These are phyloP conservation scores for Aspidiotus rigidus DNA, from an alignment of 2,888 invertebrate genomes.

Conservation along the genomic window DNA sequence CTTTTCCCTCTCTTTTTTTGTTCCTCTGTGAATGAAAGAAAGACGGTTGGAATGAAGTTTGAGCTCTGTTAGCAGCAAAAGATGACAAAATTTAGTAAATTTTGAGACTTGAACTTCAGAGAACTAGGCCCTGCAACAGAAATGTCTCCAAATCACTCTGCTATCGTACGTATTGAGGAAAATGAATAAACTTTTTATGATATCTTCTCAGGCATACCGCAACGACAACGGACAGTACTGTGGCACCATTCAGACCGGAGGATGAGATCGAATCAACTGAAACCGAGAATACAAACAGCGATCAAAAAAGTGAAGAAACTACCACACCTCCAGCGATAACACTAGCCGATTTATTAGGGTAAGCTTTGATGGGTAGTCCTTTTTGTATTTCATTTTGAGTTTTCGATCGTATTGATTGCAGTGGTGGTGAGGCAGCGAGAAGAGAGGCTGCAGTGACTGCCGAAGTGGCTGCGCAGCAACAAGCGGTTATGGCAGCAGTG, in stretches of 20 bases:
- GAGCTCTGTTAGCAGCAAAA: too few relatives aligned
- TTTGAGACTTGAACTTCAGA: too few relatives aligned
- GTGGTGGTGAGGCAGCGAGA: conserved; percentile 72
- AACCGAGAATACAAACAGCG: conserved; percentile 38
- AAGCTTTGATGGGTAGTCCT: neutral
- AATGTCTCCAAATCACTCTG: too few relatives aligned
- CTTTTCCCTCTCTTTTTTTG: too few relatives aligned
- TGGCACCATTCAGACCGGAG: neutral
- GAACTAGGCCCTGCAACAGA: too few relatives aligned
- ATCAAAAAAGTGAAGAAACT: conserved; percentile 21
- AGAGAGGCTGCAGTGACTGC: conserved; percentile 68
- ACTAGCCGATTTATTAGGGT: conserved; percentile 69
- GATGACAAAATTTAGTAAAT: too few relatives aligned
- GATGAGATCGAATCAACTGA: conserved; percentile 12
- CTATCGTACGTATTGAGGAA: neutral
- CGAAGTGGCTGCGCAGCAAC: conserved; percentile 78
- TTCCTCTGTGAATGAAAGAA: too few relatives aligned
- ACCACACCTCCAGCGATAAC: conserved; percentile 49
- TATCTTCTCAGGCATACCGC: conserved; percentile 3
- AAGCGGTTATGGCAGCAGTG: conserved; percentile 81
- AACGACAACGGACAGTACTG: conserved; percentile 2
- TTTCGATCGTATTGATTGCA: conserved; percentile 37
- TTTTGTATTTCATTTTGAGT: conserved; percentile 3
- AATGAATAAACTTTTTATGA: neutral
- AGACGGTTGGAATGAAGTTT: too few relatives aligned